Percentiles rank a stretch among this genome's conserved stretches.
Conservation (phyloP, 37 sponge, comb jelly and placozoan species). For the Haliclona indistincta region DNA sequence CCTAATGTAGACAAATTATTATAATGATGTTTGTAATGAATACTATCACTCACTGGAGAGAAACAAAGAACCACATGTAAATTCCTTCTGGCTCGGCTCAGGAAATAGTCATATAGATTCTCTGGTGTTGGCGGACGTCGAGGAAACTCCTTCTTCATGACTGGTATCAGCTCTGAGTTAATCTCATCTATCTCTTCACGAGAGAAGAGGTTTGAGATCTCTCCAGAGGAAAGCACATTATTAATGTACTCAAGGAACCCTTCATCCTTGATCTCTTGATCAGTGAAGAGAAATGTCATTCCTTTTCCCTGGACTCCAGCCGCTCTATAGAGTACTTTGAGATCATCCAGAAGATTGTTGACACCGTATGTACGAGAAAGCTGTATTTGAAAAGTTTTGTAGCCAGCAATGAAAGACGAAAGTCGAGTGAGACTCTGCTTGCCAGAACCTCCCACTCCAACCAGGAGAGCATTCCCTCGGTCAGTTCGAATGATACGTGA, state of each 20-base stretch:
- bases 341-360: constrained; percentile 95
- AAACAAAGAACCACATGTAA: constrained; percentile 99
- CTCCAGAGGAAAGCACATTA: constrained; percentile 99
- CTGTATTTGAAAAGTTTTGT: constrained; percentile 98
- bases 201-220: constrained; percentile 96
- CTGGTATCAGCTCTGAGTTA: constrained; percentile 81
- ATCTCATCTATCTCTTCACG: constrained; percentile 99
- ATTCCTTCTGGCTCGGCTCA: constrained; percentile 92
- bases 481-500: constrained; percentile 98
- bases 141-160: constrained; percentile 99
- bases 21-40: background rate
- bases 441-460: constrained; percentile 99
- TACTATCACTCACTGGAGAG: constrained; percentile 82
- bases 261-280: constrained; percentile 99
- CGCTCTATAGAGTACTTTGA: constrained; percentile 89
- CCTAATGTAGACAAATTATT: constrained; percentile 15
- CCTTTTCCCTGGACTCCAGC: constrained; percentile 95
- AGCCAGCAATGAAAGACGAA: constrained; percentile 98
- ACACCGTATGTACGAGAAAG: constrained; percentile 96
- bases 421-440: constrained; percentile 99
- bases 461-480: constrained; percentile 93
- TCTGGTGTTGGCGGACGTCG: constrained; percentile 96
- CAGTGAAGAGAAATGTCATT: constrained; percentile 97
- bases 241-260: constrained; percentile 99
- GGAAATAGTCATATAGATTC: constrained; percentile 97